Evolutionary conservation across 2,888 invertebrate species (phyloP), one percentile per base, ranked within the genome.

Genomic region (Apodemia mormo): DNA sequence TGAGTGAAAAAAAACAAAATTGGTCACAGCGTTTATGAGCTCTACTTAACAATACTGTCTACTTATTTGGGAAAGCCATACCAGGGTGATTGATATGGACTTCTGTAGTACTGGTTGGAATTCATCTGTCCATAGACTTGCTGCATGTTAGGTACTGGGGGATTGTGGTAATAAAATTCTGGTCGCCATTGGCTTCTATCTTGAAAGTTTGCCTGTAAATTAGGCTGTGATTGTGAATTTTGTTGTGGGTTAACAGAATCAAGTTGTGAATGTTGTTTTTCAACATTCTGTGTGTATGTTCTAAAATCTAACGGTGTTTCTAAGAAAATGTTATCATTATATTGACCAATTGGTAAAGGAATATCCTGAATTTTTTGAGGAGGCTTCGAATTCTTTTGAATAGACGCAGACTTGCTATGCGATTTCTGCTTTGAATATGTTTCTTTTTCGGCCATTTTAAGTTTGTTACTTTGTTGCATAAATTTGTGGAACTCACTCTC

Each of bases 401-500:
- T 6, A 45, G 45, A 30, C 4, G 79, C 54, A 1, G 78, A 78
- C 73, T 81, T 71, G 45, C 72, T 76, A 6, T 49, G 49, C 1
- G 74, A 73, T 4, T 75, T 65, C 12, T 74, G 37, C n/a, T 76
- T 76, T 68, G 68, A 14, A 14, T 76, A 1, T 74, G 65, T 30
- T 66, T 29, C 33, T 58, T 72, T 7, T 58, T 29, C 43, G 45
- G 37, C 0, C 12, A 10, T 45, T 2, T 68, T 37, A 2, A 33
- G 22, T 12, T 73, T 30, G 12, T 67, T 54, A 52, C 69, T 56
- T 73, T 70, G 71, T 76, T 78, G 70, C 89, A 92, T 90, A 69
- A 93, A 93, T 73, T 90, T 92, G 68, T 88, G 84, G 74, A 91
- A 93, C 74, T 92, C 93, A 0, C 84, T 83, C 72, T 89, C 86